Conservation (phyloP, 2,888 invertebrate genomes). For the Ferdinandea cuprea region DNA sequence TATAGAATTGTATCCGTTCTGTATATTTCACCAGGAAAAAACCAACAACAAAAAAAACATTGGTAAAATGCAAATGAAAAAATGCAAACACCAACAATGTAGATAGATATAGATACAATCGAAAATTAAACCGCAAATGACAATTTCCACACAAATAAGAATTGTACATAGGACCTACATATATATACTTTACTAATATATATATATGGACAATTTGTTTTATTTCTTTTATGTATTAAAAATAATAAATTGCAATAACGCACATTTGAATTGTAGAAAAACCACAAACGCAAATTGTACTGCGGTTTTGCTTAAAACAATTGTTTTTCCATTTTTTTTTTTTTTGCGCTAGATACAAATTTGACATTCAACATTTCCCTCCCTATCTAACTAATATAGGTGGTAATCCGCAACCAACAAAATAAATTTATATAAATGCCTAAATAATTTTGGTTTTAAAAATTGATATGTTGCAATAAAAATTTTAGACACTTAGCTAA, state of each 20-base stretch:
- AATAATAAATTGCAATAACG: conserved; percentile 42
- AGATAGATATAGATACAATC: conserved; percentile 72
- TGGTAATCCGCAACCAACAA: conserved; percentile 69
- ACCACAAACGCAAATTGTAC: conserved; percentile 71
- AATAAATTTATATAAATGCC: no score
- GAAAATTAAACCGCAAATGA: conserved; percentile 80
- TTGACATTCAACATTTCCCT: neutral
- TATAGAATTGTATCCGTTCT: conserved; percentile 56
- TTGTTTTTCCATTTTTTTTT: conserved; percentile 14
- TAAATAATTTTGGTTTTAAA: conserved; percentile 46
- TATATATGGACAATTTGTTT: conserved; percentile 30
- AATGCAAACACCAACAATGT: no score
- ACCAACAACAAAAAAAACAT: conserved; percentile 32
- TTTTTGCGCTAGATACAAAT: conserved; percentile 11
- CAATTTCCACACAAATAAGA: conserved; percentile 77
- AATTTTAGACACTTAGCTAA: conserved; percentile 69
- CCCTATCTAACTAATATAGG: conserved; percentile 57
- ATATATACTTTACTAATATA: conserved; percentile 18
- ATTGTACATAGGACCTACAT: conserved; percentile 40
- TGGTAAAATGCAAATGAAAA: conserved; percentile 28
- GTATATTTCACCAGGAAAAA: conserved; percentile 40
- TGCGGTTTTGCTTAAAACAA: conserved; percentile 66
- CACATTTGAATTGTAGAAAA: conserved; percentile 60
- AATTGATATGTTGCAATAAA: conserved; percentile 73
- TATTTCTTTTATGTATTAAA: conserved; percentile 26